phyloP scores from a whole-genome alignment of 2,888 invertebrate genomes.

The Ceraclea dissimilis region DNA sequence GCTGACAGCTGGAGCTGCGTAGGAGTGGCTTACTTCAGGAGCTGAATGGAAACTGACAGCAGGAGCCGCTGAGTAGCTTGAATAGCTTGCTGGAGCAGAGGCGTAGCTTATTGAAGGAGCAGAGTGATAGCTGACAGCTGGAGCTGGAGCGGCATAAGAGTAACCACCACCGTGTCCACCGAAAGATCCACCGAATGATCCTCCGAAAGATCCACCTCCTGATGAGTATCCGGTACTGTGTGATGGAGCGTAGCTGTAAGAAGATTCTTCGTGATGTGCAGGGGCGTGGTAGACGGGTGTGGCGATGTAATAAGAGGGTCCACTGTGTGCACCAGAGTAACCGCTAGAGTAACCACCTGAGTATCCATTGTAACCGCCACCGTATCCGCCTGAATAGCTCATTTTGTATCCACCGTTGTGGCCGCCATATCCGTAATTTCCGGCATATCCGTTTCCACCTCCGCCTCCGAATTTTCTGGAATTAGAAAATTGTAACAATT shows the following conservation, averaged over 20 bases:
- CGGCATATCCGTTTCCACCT: conserved; percentile 28
- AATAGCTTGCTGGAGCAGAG: background rate
- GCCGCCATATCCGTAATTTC: conserved; percentile 19
- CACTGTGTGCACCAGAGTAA: background rate
- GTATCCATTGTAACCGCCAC: conserved; percentile 8
- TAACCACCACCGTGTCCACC: conserved; percentile 8
- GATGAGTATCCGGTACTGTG: conserved; percentile 9
- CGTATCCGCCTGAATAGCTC: conserved; percentile 22
- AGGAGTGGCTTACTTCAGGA: background rate
- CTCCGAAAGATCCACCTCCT: conserved; percentile 3
- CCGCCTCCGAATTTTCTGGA: conserved; percentile 26
- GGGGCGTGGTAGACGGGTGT: background rate
- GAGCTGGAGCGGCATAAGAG: background rate
- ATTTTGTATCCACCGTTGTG: conserved; percentile 5
- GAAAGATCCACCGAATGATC: conserved; percentile 3
- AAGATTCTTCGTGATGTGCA: background rate
- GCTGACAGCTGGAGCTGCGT: background rate
- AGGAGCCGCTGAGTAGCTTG: background rate
- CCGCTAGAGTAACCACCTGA: conserved; percentile 10
- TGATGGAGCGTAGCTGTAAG: background rate
- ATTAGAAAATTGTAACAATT: no score
- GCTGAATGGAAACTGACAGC: background rate
- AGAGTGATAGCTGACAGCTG: background rate
- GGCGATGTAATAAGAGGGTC: background rate
- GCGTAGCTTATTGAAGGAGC: background rate